Base-by-base conservation (phyloP, 2,797 vertebrate genomes). In the Ataeniobius toweri region DNA sequence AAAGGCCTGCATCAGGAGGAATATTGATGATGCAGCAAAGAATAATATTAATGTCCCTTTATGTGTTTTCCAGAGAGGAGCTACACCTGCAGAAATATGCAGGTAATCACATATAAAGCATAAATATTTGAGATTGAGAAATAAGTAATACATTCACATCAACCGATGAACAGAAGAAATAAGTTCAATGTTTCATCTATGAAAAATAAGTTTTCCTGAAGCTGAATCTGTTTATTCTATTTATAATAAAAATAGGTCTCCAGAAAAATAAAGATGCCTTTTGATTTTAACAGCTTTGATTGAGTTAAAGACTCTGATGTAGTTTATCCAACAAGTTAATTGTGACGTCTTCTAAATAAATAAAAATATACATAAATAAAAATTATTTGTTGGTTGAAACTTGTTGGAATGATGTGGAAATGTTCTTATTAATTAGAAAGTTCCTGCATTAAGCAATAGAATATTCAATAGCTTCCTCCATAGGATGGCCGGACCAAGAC, bases 1-100 rank as follows among this genome's bases (percentile, higher is more conserved):
- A 93, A 85, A 73, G 73, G 86, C 86, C 93, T 87, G 86, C 85
- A 89, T 89, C 85, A 85, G 83, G 63, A 71, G 73, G 84, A 89
- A 88, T 83, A 79, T 84, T 91, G 93, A 90, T 92, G 92, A 93
- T 88, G 53, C 90, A 92, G 91, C 92, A 89, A 86, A 70, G 83
- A 89, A 89, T 91, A 91, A 89, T 89, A 84, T 89, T 91, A 85
- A 90, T 87, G 82, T 85, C 81, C 81, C 89, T 93, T 90, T 89
- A 92, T 89, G 88, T 88, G 77, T 73, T 87, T 88, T 89, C 89
- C 65, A 39, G 84, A 86, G 90, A 89, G 81, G 69, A 70, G 80
- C 84, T 85, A n/a, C 51, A 88, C 85, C 85, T 86, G 72, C 70
- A 82, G 75, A 90, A 79, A 88, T 73, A 76, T 76, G 83, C 8